Evolutionary conservation across 2,888 invertebrate genomes (phyloP), one percentile per base, ranked within the genome.

Genomic region (Shargacucullia verbasci): DNA sequence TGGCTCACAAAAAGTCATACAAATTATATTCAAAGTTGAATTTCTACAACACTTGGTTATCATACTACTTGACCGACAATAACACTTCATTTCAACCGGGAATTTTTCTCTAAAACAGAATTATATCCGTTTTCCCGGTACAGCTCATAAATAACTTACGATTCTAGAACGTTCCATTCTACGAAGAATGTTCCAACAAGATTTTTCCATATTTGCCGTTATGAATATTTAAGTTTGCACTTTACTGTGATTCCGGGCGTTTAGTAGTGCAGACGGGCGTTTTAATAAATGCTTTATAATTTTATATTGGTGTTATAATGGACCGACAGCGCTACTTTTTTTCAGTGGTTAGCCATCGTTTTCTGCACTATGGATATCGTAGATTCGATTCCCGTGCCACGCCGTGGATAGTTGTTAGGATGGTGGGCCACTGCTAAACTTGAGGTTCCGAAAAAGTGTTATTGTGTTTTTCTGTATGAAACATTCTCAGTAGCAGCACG

Each of bases 171-270:
- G 41, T 59, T 35, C 53, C 59, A 37, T 69, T 74, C 60, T 68
- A 40, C 52, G 40, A 59, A 49, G 54, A 62, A 67, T 68, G 67
- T 68, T 59, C 59, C 63, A 74, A 78, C 78, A 80, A 82, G 84
- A 85, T 86, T 87, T 85, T 82, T 83, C 84, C 85, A 87, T 85
- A 87, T 85, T 83, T 85, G 70, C 76, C 72, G 71, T 73, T 81
- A 76, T 89, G 85, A 88, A 89, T 89, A 87, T 84, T 89, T 88
- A 78, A 89, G 64, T 70, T 59, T 57, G 72, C 78, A 76, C 80
- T 82, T 68, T 77, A 70, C 64, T 59, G 68, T 66, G 76, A 77
- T 76, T 73, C 73, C 63, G 61, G 46, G 45, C 53, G 38, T 53
- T 65, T 59, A 57, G 41, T 27, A n/a, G 20, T 50, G 47, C 25